These are phyloP conservation scores for Tachina fera DNA, from an alignment of 2,888 invertebrate genomes.

Conservation along the genomic window DNA sequence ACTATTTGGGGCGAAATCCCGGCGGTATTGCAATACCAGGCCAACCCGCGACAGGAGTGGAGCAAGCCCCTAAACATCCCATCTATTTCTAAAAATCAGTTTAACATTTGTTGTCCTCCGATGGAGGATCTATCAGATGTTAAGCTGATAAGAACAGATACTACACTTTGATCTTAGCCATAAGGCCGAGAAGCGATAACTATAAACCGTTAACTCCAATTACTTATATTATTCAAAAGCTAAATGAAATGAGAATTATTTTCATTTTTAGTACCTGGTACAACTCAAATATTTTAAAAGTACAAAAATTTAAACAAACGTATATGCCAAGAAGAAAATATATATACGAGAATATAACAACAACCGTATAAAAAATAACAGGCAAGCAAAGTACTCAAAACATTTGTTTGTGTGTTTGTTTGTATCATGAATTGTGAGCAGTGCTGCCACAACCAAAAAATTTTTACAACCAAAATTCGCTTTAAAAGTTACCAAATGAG, in stretches of 20 bases:
- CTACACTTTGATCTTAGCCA: slow-evolving; percentile 69
- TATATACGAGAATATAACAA: too few species aligned
- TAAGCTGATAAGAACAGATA: slow-evolving; percentile 70
- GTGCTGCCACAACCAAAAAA: too few species aligned
- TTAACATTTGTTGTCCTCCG: slow-evolving; percentile 73
- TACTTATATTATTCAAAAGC: not conserved
- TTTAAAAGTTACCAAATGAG: too few species aligned
- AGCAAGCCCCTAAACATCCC: slow-evolving; percentile 80
- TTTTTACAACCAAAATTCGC: too few species aligned
- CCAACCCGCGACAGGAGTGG: slow-evolving; percentile 70
- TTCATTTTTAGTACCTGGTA: not conserved
- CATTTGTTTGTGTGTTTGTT: too few species aligned
- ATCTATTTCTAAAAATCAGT: slow-evolving; percentile 83
- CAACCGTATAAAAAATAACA: too few species aligned
- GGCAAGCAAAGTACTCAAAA: too few species aligned
- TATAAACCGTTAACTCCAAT: not conserved
- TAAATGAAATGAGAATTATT: slow-evolving; percentile 41
- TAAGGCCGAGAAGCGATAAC: slow-evolving; percentile 66
- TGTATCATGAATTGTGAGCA: too few species aligned
- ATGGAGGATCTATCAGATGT: slow-evolving; percentile 69
- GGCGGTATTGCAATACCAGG: slow-evolving; percentile 69
- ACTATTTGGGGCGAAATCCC: slow-evolving; percentile 72
- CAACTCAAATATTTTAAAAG: too few species aligned
- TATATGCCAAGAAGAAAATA: too few species aligned
- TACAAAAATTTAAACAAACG: too few species aligned